Percentiles rank a stretch among this genome's conserved stretches.
These are phyloP conservation scores for Corvus moneduloides DNA, from an alignment of 2,113 vertebrate genomes.

Conservation along the genomic window DNA sequence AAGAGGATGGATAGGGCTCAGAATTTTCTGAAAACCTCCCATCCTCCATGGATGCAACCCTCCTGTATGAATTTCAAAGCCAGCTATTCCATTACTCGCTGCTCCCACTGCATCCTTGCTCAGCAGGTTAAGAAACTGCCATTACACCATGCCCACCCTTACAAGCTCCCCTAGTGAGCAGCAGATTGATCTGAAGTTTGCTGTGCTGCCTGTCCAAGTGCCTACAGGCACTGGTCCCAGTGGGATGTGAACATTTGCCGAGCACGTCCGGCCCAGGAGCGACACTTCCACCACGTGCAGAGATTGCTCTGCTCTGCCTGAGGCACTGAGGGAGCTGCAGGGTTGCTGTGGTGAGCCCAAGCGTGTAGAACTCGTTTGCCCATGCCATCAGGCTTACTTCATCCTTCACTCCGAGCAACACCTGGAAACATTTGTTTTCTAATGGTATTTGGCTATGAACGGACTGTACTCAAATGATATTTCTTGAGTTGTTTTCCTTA, in stretches of 20 bases:
- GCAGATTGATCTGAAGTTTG: background rate
- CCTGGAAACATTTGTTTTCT: conserved; percentile 17
- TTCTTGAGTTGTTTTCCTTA: background rate
- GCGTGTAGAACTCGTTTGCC: background rate
- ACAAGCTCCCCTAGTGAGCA: background rate
- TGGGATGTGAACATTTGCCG: rapidly evolving
- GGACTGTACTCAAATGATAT: background rate
- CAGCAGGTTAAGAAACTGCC: background rate
- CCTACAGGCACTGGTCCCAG: background rate
- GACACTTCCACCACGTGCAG: rapidly evolving
- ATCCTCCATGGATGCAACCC: too few species aligned
- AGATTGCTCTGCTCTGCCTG: background rate
- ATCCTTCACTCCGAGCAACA: background rate
- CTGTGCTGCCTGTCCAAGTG: background rate
- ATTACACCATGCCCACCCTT: rapidly evolving
- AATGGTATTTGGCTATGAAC: background rate
- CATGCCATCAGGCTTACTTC: background rate
- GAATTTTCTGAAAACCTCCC: background rate
- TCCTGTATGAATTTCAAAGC: background rate
- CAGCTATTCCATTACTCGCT: background rate
- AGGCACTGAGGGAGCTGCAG: rapidly evolving
- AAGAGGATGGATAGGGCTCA: background rate
- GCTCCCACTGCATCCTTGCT: background rate
- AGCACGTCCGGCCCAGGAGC: background rate
- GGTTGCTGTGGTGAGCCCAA: background rate